These are phyloP conservation scores for Macroglossus sobrinus DNA, from an alignment of 2,113 vertebrate genomes.

Conservation along the genomic window DNA sequence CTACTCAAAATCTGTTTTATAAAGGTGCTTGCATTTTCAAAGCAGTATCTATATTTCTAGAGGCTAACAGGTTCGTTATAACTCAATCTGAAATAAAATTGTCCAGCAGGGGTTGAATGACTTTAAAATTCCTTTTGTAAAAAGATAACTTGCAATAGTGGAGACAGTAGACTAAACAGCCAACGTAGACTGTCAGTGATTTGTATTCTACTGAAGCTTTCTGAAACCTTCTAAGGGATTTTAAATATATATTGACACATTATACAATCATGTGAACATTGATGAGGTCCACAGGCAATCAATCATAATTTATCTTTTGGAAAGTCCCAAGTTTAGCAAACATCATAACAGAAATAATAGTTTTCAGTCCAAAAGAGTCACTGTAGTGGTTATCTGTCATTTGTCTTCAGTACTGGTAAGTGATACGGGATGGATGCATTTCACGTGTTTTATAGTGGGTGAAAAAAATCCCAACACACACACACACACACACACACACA, in stretches of 20 bases:
- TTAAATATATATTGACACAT: background rate
- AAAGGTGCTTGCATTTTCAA: conserved; percentile 27
- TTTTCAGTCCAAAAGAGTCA: background rate
- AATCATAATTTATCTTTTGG: background rate
- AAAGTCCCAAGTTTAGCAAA: background rate
- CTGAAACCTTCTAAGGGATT: background rate
- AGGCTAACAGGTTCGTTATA: background rate
- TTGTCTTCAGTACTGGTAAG: background rate
- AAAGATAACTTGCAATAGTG: background rate
- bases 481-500: too few species aligned
- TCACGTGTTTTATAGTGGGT: background rate
- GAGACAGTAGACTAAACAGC: background rate
- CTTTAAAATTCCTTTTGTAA: conserved; percentile 30
- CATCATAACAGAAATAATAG: background rate
- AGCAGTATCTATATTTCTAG: background rate
- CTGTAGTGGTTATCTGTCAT: background rate
- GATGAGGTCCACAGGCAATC: background rate
- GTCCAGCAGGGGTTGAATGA: conserved; percentile 5
- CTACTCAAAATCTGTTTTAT: conserved; percentile 15
- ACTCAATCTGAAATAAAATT: conserved; percentile 36
- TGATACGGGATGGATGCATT: background rate
- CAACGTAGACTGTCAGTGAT: background rate
- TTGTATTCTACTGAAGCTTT: background rate
- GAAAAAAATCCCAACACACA: background rate
- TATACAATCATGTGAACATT: background rate